Conservation (phyloP, 2,113 vertebrate genomes). For the Semicossyphus pulcher region DNA sequence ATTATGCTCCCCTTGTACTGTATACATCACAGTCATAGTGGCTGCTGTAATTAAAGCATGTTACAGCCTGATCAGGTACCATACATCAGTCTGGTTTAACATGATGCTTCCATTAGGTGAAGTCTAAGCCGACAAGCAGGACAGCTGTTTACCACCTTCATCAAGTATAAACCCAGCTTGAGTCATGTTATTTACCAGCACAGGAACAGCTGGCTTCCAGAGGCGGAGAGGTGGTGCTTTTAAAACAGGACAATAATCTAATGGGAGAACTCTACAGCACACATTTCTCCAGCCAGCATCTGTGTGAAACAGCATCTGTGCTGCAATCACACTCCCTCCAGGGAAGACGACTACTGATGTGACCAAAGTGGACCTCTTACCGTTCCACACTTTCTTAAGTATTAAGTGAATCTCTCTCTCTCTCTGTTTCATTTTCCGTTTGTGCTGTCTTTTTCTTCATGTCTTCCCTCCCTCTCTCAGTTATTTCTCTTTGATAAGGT, state of each 20-base stretch:
- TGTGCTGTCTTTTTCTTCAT: background rate
- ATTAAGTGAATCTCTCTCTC: background rate
- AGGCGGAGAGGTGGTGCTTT: conserved; percentile 20
- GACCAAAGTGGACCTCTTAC: background rate
- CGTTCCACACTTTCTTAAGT: background rate
- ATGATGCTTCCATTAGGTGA: background rate
- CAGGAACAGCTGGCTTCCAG: conserved; percentile 33
- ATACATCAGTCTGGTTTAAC: background rate
- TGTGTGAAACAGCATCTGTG: conserved; percentile 24
- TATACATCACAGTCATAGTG: background rate
- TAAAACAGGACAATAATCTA: conserved; percentile 11
- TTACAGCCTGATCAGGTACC: background rate
- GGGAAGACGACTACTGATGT: background rate
- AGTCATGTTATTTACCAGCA: background rate
- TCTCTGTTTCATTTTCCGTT: background rate
- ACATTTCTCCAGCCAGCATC: conserved; percentile 10
- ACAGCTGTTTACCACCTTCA: background rate
- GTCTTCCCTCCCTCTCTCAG: background rate
- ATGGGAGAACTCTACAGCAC: conserved; percentile 5
- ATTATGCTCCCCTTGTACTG: background rate
- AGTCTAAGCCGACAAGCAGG: background rate
- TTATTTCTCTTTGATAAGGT: background rate
- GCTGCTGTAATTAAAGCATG: background rate
- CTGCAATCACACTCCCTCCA: conserved; percentile 3
- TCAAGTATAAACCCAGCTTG: background rate